These are phyloP conservation scores for Lophotriccus pileatus DNA, from an alignment of 2,797 vertebrate species.

Conservation along the genomic window DNA sequence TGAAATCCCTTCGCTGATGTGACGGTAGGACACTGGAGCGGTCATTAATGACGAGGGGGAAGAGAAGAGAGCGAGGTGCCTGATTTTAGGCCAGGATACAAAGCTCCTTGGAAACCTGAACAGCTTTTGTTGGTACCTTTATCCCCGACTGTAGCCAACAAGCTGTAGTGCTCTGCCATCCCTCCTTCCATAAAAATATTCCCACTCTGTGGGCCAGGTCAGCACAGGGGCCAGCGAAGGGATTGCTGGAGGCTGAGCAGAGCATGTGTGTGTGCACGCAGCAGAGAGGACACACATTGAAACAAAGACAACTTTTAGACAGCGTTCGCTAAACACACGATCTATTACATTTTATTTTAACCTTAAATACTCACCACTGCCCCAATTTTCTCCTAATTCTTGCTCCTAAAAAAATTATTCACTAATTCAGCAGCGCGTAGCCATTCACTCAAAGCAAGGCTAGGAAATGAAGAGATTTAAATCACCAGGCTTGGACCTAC, in stretches of 20 bases:
- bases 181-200: background rate
- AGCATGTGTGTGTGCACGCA: background rate
- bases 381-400: background rate
- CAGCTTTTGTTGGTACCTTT: background rate
- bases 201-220: background rate
- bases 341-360: background rate
- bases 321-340: background rate
- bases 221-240: background rate
- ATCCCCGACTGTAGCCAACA: background rate
- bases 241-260: background rate
- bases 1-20: background rate
- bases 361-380: background rate
- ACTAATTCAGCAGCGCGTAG: background rate
- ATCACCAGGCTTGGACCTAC: slow-evolving; percentile 53
- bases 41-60: background rate
- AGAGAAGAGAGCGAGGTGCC: background rate
- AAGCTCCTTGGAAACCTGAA: background rate
- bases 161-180: background rate
- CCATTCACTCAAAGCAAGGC: slow-evolving; percentile 14
- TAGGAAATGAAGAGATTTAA: slow-evolving; percentile 9
- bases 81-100: background rate
- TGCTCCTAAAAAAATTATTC: background rate
- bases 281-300: background rate
- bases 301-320: slow-evolving; percentile 19
- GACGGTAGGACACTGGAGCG: background rate